Percentiles rank a stretch among this genome's conserved stretches.
Conservation (phyloP, 2,797 vertebrate species). For the Numenius phaeopus region DNA sequence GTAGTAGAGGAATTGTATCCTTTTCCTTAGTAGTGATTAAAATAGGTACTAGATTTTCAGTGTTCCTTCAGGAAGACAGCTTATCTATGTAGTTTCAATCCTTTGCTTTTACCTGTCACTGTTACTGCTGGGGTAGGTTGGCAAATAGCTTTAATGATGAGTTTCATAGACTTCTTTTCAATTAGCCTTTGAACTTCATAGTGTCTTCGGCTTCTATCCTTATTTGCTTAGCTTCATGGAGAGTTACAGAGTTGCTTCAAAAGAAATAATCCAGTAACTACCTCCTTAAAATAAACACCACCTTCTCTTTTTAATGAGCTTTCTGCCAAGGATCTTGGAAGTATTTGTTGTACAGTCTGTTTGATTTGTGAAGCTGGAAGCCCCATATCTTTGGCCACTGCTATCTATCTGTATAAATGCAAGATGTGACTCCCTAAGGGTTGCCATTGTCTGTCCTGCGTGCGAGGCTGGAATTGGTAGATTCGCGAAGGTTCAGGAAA, state of each 20-base stretch:
- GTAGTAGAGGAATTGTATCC: background rate
- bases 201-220: background rate
- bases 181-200: slow-evolving; percentile 26
- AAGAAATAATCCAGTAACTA: background rate
- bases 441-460: background rate
- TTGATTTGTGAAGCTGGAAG: slow-evolving; percentile 1
- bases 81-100: background rate
- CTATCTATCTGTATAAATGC: background rate
- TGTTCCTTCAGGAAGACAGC: background rate
- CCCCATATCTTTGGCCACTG: background rate
- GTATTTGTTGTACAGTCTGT: background rate
- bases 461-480: background rate
- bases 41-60: background rate
- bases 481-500: background rate
- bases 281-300: background rate
- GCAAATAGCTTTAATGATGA: background rate
- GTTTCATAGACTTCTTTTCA: slow-evolving; percentile 4
- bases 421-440: background rate
- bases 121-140: background rate
- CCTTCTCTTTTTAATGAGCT: background rate
- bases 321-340: background rate
- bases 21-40: background rate
- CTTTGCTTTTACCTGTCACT: background rate
- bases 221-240: background rate
- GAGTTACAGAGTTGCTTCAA: slow-evolving; percentile 5